Evolutionary conservation across 2,113 vertebrate genomes (phyloP), one percentile per base, ranked within the genome.

Genomic region (Semnopithecus entellus): DNA sequence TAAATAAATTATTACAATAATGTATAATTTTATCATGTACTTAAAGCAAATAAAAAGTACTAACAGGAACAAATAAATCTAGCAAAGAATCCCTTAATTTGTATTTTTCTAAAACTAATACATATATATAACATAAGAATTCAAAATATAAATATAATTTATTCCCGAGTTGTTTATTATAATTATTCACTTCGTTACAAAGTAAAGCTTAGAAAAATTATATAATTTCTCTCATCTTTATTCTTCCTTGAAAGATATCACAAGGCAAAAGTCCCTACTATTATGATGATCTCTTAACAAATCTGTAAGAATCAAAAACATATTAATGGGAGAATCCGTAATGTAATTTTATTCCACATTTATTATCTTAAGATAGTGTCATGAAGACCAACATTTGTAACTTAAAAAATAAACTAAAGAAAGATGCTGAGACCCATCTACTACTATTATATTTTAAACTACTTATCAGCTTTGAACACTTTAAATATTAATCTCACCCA

Each of bases 401-500:
- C 16, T 38, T 68, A 57, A 88, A 96, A 78, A 95, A 35, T 96
- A 91, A 96, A 88, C 30, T 68, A n/a, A 68, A 64, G 48, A 50
- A 79, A 90, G 59, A 22, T 79, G 8, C 35, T 61, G 11, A 86
- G 4, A 38, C 25, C 13, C 70, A 43, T 45, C 2, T 83, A 27
- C 25, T 86, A 30, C 16, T 94, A 13, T 35, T 82, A 6, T 78
- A 50, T 16, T 52, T 87, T 94, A 83, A 85, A 45, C 20, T 95
- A 83, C 22, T 78, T 90, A 83, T 1, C 23, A 73, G n/a, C n/a
- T 83, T 2, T 78, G 59, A 96, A 40, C 95, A 94, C 25, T 82
- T 92, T 91, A 83, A 93, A 84, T 91, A 96, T 92, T 93, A 96
- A 92, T 82, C 45, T 87, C 12, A 88, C 80, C 10, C 10, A 35